Evolutionary conservation across 2,797 vertebrate species (phyloP).

Genomic region (Anableps anableps): DNA sequence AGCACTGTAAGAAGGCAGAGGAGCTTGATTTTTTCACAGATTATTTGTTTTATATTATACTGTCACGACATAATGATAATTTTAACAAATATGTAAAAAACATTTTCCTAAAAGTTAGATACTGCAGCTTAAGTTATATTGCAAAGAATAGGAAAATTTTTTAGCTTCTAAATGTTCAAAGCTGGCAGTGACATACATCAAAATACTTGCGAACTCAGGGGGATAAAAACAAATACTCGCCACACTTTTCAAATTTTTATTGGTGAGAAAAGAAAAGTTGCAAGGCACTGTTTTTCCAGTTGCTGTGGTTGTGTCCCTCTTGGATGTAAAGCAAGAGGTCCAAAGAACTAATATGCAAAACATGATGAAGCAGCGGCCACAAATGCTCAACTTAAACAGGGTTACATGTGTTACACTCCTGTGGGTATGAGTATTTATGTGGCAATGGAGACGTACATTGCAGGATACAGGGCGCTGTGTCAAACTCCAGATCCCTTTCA

Average conservation of each 20-base stretch:
- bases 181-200: too few relatives aligned
- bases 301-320: not conserved
- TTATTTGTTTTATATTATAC: too few relatives aligned
- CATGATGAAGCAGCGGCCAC: not conserved
- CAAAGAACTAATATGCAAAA: not conserved
- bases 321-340: not conserved
- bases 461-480: slow-evolving; percentile 1
- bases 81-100: too few relatives aligned
- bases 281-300: not conserved
- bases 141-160: not conserved
- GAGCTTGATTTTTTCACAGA: too few relatives aligned
- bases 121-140: too few relatives aligned
- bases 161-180: not conserved
- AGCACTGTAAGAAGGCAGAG: too few relatives aligned
- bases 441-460: slow-evolving; percentile 1
- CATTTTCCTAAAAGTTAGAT: too few relatives aligned
- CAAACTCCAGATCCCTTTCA: slow-evolving; percentile 46
- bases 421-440: slow-evolving; percentile 16
- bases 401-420: slow-evolving; percentile 11
- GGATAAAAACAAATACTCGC: not conserved
- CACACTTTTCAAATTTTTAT: too few relatives aligned
- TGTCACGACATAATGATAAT: too few relatives aligned
- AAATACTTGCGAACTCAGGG: not conserved
- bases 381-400: not conserved
- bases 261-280: not conserved